Evolutionary conservation across 2,888 invertebrate species (phyloP), one percentile per base, ranked within the genome.

Genomic region (Ceramica pisi): DNA sequence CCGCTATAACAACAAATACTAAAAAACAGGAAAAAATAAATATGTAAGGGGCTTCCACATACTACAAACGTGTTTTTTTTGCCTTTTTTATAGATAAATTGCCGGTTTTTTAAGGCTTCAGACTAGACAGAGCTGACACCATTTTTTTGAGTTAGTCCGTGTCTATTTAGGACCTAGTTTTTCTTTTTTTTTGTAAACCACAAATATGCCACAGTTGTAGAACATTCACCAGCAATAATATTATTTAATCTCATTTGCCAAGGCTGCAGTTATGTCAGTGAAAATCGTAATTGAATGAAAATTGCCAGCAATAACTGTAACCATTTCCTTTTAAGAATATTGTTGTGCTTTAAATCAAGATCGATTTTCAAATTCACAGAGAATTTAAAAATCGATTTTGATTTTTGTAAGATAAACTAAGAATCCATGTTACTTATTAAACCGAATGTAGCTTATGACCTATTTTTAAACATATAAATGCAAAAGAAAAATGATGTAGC

Each of bases 131-230:
- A 55, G 35, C 56, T 51, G 26, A 44, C 23, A 50, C 12, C 3
- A 51, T 59, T 78, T n/a, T 0, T 61, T 46, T 51, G 2, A 21
- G 5, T 16, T 12, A 1, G 1, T 57, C 59, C 78, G 51, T 57
- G 56, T 41, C 23, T n/a, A 12, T 50, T 44, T 48, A 50, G 1
- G 14, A 6, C 5, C 31, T 62, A 62, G n/a, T 71, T 62, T 69
- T 69, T 56, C 62, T 69, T 53, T 6, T 69, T 56, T 69, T 69
- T 53, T 6, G 12, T 41, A 23, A 71, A 53, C 63, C 57, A 14
- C 75, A 63, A 63, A 48, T n/a, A 23, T 46, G 16, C 2, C 19
- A 53, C 31, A 44, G 12, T 23, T 16, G 14, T 12, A 4, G n/a
- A 46, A 35, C 12, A 31, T 38, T 55, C 16, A 23, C 14, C 4